These are phyloP conservation scores for Tipula unca DNA, from an alignment of 2,888 invertebrate species.

Conservation along the genomic window DNA sequence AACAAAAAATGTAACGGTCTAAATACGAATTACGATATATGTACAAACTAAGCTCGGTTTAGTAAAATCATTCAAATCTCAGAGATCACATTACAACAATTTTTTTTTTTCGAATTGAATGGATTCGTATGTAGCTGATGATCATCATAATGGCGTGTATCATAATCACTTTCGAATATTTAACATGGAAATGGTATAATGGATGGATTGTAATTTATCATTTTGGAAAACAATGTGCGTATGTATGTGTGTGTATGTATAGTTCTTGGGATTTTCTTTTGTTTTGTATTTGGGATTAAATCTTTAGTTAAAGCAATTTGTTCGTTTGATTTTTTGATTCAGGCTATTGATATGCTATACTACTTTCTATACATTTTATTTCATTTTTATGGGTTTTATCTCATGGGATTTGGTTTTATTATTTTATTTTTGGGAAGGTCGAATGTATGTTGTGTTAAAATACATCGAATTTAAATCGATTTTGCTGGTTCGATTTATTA, in stretches of 20 bases:
- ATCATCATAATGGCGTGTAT: not conserved
- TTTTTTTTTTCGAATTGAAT: not conserved
- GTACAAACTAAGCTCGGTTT: not conserved
- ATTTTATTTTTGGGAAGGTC: not conserved
- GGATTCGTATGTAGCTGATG: not conserved
- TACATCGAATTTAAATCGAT: not conserved
- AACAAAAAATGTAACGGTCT: not conserved
- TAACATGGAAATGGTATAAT: not conserved
- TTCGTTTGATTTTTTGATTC: not conserved
- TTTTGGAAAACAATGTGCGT: not conserved
- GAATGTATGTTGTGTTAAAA: not conserved
- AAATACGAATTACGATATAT: not conserved
- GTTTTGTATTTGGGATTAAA: not conserved
- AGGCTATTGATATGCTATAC: not conserved
- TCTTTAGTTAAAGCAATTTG: not conserved
- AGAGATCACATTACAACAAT: not conserved
- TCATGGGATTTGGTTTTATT: not conserved
- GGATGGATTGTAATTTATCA: not conserved
- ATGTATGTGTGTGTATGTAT: not conserved
- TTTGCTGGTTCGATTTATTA: not conserved
- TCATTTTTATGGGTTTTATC: not conserved
- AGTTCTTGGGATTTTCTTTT: not conserved
- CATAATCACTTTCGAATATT: not conserved
- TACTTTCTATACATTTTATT: not conserved
- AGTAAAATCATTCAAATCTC: not conserved